Base-by-base conservation (phyloP, 2,797 vertebrate species). In the Miichthys miiuy region DNA sequence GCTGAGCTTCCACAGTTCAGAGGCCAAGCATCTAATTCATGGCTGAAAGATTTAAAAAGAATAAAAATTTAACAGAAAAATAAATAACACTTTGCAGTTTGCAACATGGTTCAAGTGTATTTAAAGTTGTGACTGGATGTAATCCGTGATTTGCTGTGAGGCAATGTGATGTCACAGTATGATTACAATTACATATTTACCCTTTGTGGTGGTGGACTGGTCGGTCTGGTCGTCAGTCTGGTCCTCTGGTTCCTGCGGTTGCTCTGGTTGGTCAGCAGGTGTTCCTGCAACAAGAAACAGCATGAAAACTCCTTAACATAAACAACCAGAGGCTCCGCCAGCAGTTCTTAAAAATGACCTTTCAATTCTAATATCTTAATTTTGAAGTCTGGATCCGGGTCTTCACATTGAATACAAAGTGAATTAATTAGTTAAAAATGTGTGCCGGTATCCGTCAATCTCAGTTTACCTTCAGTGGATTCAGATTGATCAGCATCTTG, bases 141-240 rank as follows among this genome's bases (percentile, higher is more conserved):
- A n/a, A n/a, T n/a, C 16, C 65, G 42, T 60, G 30, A 68, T 47
- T 78, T 55, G 58, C 25, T 27, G 25, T 21, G 1, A 57, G 56
- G 6, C 27, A 21, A 10, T 74, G 27, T 78, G 56, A 68, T 72
- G 47, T 70, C 54, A 76, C 57, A 30, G 11, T 18, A 14, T 14
- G 2, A 5, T 44, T 25, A 38, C 34, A 38, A 38, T 38, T 38
- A 38, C 34, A 38, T 38, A 38, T 38, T 16, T 48, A 56, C 18
- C 20, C 41, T 75, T 85, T 72, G 71, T 83, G 72, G 82, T 80
- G 72, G 91, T 88, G 38, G 63, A 10, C 61, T 81, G 72, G 68
- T 87, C 81, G 0, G n/a, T 3, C 18, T 55, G 7, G n/a, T 75
- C 74, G 65, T 87, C 83, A 0, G n/a, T 3, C 18, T 55, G 7